Evolutionary conservation across 2,797 vertebrate species (phyloP).

Genomic region (Echiichthys vipera): DNA sequence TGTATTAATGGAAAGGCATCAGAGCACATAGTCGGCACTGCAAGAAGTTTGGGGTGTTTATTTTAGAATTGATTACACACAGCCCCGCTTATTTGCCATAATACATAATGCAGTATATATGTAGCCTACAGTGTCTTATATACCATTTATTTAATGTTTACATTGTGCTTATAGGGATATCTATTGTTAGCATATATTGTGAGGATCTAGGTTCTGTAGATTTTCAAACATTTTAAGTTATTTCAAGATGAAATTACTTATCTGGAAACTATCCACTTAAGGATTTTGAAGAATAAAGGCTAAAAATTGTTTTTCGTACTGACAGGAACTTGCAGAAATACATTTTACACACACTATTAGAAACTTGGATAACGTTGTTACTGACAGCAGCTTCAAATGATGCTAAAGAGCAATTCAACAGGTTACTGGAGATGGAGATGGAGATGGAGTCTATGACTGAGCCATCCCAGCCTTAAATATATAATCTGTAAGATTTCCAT

Average conservation of each 20-base stretch:
- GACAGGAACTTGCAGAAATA: background rate
- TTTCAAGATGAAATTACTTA: background rate
- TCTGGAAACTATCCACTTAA: background rate
- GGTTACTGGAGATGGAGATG: background rate
- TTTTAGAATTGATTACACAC: background rate
- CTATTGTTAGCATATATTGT: background rate
- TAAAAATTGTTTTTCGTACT: background rate
- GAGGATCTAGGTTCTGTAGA: no score
- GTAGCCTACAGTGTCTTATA: background rate
- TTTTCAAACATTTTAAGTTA: background rate
- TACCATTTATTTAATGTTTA: background rate
- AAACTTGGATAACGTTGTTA: background rate
- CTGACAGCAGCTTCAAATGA: background rate
- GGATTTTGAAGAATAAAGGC: background rate
- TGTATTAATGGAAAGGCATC: no score
- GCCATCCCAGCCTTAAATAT: no score
- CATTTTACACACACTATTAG: background rate
- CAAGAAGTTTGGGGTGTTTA: background rate
- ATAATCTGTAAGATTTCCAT: no score
- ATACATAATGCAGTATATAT: background rate
- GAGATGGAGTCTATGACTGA: no score
- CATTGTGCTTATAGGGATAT: no score
- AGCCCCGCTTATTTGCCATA: background rate
- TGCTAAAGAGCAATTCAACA: background rate
- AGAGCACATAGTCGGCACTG: no score